Base-by-base conservation (phyloP, 2,797 vertebrate genomes). In the Halcyon leucocephala region DNA sequence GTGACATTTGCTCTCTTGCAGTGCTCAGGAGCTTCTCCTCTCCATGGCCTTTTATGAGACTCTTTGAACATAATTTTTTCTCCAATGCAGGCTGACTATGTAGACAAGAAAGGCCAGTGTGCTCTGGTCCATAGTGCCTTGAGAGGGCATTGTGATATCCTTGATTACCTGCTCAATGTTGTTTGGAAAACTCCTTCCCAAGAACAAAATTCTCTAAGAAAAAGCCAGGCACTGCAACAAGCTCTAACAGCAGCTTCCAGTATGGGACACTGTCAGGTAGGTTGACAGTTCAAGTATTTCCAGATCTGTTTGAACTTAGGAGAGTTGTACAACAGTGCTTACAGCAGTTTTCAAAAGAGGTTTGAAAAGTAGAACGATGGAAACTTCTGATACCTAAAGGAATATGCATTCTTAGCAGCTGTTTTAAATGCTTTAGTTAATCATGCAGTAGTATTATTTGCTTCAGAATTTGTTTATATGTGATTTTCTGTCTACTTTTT, bases 41-140 rank as follows among this genome's bases (percentile, higher is more conserved):
- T n/a, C 20, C 17, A 1, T 10, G 22, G n/a, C 49, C 20, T 57
- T 52, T 55, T n/a, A 8, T 14, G 39, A 42, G 35, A 22, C 28
- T 31, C 20, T 21, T 26, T 28, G 10, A 39, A 0, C 1, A 0
- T 72, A 20, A 3, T n/a, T 21, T 80, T 73, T 52, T 22, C 6
- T 6, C 51, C 61, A 31, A 61, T 66, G 22, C 97, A 99, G 99
- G 98, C 99, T 66, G 98, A 99, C 97, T 98, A 98, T 12, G 96
- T 99, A 72, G 99, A 99, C 98, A 99, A 99, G 98, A 99, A 99
- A 52, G 99, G 99, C 31, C 99, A 99, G 94, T 99, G 99, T 88
- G 98, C 99, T 1, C 96, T 99, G 93, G 99, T 99, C 10, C 99
- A 99, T 13, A 99, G 99, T 0, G 99, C 99, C 1, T 97, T 99